Base-by-base conservation (phyloP, 2,888 invertebrate genomes). In the Cryptus viduatorius region DNA sequence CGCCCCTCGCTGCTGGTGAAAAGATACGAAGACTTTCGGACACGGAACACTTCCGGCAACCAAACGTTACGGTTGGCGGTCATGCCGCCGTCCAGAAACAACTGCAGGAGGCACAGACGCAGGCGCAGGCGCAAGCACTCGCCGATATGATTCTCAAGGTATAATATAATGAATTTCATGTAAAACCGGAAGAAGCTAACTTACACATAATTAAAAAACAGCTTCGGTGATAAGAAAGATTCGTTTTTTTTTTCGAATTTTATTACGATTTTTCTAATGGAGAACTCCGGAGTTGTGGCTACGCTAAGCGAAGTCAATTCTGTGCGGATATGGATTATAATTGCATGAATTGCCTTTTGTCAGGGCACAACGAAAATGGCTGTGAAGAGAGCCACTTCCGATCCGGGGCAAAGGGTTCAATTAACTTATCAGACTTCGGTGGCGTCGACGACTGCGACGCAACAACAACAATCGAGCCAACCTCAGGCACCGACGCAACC, bases 41-140 rank as follows among this genome's bases (percentile, higher is more conserved):
- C 90, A 94, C 95, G 65, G 95, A 95, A 88, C 95, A 95, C 88
- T 95, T 95, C 87, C 90, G 93, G 48, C 93, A 94, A 83, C 93
- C 94, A 0, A 94, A 94, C 72, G 92, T 94, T 77, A 94, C 93
- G 59, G 92, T 93, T 10, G 88, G 88, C 4, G 88, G 89, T 10
- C 92, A 92, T 67, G 88, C 92, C 4, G 91, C 91, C 29, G 92
- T 93, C 12, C 93, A 93, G 77, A 94, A 94, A 72, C 94, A 94
- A 81, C 86, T 93, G 2, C 93, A 94, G 76, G 94, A 94, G 78
- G 93, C 93, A 3, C 93, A 93, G 83, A 93, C 94, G 86, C 94
- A 95, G 93, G 96, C 96, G 80, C 96, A 97, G 93, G 97, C 97
- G 87, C 97, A 97, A 84, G 97, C 97, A 4, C 94, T 97, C 61